Base-by-base conservation (phyloP, 2,113 vertebrate genomes). In the Pycnonotus jocosus region DNA sequence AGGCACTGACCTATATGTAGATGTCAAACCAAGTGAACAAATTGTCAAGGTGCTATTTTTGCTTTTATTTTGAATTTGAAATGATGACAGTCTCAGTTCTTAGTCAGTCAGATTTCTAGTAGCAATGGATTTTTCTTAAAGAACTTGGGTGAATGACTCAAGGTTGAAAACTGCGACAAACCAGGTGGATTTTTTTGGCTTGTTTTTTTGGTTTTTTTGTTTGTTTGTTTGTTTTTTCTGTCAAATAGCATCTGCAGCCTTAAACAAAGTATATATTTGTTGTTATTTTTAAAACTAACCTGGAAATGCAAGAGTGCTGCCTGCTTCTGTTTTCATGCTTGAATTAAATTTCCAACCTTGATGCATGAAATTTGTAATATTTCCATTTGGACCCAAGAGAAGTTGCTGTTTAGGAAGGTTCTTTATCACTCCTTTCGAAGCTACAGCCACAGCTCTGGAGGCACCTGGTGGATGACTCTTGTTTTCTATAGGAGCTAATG, bases 91-190 rank as follows among this genome's bases (percentile, higher is more conserved):
- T 81, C 74, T 88, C 76, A 14, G 64, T 90, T 96, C 76, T 96
- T 90, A 93, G 74, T 93, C 81, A 95, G 84, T 66, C 45, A 65
- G 76, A 71, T 87, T 96, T 94, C 80, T 82, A 94, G 88, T 90
- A 92, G 92, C 64, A 78, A 64, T 90, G 68, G 72, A 88, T 70
- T 95, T 96, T 93, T 93, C 95, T 96, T 86, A 64, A 81, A 92
- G 92, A 64, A 74, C 64, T 90, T 85, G 56, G 69, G 51, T 86
- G 69, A 86, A 70, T 86, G 91, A 93, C 86, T 93, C 83, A 92
- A 92, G 88, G 64, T 93, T 88, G 76, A 93, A 92, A 97, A 86
- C 24, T 94, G 80, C 80, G 82, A 92, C 91, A 90, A 86, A 74
- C 42, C 30, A 65, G 42, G n/a, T n/a, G n/a, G n/a, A n/a, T n/a